These are phyloP conservation scores for Monodelphis domestica DNA, from an alignment of 2,797 vertebrate genomes.

Conservation along the genomic window DNA sequence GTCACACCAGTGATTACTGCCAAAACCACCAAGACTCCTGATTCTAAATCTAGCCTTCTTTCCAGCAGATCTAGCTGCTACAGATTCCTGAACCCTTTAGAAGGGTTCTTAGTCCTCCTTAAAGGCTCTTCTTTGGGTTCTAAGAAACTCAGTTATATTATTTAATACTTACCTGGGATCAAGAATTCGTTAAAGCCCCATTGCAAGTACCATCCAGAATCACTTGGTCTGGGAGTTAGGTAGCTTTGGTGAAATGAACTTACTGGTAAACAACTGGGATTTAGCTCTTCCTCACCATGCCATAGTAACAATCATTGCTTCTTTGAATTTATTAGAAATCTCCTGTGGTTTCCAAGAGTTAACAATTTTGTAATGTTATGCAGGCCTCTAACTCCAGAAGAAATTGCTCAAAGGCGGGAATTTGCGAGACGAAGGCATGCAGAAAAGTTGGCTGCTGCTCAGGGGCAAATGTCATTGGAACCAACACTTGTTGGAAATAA, in stretches of 20 bases:
- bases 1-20: background rate
- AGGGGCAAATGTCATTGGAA: conserved; percentile 77
- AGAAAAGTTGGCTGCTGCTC: conserved; percentile 87
- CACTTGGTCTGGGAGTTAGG: background rate
- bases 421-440: conserved; percentile 90
- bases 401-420: conserved; percentile 91
- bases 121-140: background rate
- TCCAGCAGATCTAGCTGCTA: background rate
- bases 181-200: background rate
- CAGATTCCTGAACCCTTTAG: background rate
- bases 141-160: background rate
- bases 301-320: background rate
- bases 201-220: background rate
- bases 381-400: conserved; percentile 93
- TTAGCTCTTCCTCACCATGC: rapidly evolving
- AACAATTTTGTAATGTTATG: conserved; percentile 12
- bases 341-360: background rate
- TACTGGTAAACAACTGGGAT: background rate
- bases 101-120: background rate
- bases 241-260: background rate
- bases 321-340: conserved; percentile 8
- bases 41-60: background rate
- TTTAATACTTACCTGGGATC: background rate
- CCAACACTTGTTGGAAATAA: conserved; percentile 61
- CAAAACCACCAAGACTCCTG: background rate